These are phyloP conservation scores for Rhynchomys soricoides DNA, from an alignment of 2,113 vertebrate genomes.

Conservation along the genomic window DNA sequence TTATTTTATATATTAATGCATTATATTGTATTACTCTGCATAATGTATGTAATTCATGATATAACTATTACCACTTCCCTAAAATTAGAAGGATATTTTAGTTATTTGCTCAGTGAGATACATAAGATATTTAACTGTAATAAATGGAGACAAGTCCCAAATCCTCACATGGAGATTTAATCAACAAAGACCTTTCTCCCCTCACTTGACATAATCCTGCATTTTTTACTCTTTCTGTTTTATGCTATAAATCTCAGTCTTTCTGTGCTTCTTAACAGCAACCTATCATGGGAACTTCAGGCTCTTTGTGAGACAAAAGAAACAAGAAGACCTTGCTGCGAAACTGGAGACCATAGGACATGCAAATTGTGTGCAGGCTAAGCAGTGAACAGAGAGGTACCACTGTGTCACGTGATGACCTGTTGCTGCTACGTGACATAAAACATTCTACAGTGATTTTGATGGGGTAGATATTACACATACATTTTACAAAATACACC, in stretches of 20 bases:
- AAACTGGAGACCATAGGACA: background rate
- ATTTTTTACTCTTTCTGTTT: constrained; percentile 46
- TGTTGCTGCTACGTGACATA: constrained; percentile 34
- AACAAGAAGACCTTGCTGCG: background rate
- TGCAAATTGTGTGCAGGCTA: constrained; percentile 49
- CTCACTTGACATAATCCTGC: background rate
- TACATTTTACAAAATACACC: constrained; percentile 4
- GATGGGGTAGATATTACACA: constrained; percentile 27
- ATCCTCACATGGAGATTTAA: background rate
- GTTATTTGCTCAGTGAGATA: constrained; percentile 54
- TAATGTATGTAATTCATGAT: background rate
- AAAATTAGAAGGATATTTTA: constrained; percentile 72
- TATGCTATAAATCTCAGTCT: background rate
- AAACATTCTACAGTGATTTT: constrained; percentile 65
- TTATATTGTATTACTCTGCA: background rate
- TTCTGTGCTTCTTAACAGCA: background rate
- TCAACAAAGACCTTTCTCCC: background rate
- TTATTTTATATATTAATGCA: background rate
- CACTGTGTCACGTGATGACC: constrained; percentile 22
- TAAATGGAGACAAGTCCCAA: constrained; percentile 61
- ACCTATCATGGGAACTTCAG: background rate
- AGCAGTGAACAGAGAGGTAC: constrained; percentile 67
- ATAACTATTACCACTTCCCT: constrained; percentile 47
- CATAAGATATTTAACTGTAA: constrained; percentile 67
- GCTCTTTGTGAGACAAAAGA: background rate